Conservation (phyloP, 1,140 invertebrate genomes). For the Choristoneura fumiferana region DNA sequence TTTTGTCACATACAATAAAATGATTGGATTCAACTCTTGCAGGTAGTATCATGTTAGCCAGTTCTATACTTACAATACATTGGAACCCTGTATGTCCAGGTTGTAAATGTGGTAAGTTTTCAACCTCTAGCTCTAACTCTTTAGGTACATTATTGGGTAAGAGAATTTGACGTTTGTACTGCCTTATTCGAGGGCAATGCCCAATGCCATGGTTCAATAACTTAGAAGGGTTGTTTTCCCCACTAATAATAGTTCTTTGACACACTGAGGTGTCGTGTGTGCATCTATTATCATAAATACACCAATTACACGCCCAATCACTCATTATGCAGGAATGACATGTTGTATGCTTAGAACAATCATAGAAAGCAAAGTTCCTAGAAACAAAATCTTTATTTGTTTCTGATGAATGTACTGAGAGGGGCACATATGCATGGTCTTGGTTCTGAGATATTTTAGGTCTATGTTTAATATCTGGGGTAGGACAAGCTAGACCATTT, state of each 20-base stretch:
- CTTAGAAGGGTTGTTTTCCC: constrained; percentile 88
- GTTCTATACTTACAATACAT: constrained; percentile 94
- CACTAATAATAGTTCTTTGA: constrained; percentile 89
- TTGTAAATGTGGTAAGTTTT: constrained; percentile 93
- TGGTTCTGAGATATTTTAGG: constrained; percentile 88
- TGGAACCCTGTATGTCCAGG: constrained; percentile 92
- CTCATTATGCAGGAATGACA: constrained; percentile 92
- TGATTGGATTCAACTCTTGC: constrained; percentile 90
- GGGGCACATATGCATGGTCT: constrained; percentile 94
- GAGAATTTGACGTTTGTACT: constrained; percentile 83
- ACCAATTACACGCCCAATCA: constrained; percentile 97
- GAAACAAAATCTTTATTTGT: constrained; percentile 98
- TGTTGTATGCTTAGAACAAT: constrained; percentile 92
- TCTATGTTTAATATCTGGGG: constrained; percentile 87
- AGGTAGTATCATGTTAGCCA: constrained; percentile 91
- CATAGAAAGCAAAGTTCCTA: constrained; percentile 95
- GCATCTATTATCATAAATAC: constrained; percentile 96
- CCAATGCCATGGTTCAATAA: constrained; percentile 86
- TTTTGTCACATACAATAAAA: constrained; percentile 93
- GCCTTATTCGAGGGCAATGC: constrained; percentile 90
- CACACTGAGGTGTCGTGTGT: constrained; percentile 92
- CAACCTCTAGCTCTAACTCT: constrained; percentile 92
- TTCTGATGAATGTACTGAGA: constrained; percentile 95
- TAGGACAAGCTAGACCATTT: constrained; percentile 90
- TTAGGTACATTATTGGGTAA: constrained; percentile 93